Conservation (phyloP, 2,888 invertebrate genomes). For the Trichacis sp. region DNA sequence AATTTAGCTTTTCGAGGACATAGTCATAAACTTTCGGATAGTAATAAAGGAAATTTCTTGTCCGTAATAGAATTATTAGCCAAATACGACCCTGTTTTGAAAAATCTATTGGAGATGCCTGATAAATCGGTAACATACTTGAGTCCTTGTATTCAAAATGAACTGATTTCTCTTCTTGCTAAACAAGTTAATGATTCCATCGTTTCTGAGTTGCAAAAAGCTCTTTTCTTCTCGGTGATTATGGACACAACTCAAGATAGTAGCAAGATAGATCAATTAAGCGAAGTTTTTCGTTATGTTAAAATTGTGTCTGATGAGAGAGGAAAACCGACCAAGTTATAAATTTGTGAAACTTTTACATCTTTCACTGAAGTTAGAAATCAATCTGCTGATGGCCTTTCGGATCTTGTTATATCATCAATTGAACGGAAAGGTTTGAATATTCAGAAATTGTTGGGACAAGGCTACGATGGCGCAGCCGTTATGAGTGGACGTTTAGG, state of each 20-base stretch:
- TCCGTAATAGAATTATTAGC: constrained; percentile 40
- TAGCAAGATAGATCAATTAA: constrained; percentile 43
- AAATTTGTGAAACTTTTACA: constrained; percentile 21
- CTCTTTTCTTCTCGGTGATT: constrained; percentile 20
- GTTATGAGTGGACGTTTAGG: constrained; percentile 32
- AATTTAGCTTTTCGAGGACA: constrained; percentile 42
- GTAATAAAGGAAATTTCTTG: constrained; percentile 42
- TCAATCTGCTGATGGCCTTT: no score
- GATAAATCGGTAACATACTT: constrained; percentile 34
- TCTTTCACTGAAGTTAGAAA: constrained; percentile 20
- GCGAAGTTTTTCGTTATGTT: constrained; percentile 42
- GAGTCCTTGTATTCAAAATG: constrained; percentile 41
- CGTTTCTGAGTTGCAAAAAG: no score
- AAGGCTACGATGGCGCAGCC: constrained; percentile 40
- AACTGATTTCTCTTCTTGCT: constrained; percentile 26
- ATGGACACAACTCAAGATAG: constrained; percentile 25
- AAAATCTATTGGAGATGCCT: constrained; percentile 31
- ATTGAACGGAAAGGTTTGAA: no score
- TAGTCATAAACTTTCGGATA: constrained; percentile 13
- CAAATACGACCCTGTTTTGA: constrained; percentile 38
- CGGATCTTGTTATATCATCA: no score
- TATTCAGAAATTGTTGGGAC: constrained; percentile 6
- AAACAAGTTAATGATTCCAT: no score
- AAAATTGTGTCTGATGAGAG: constrained; percentile 17
- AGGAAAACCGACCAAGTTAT: constrained; percentile 16